phyloP scores from a whole-genome alignment of 2,113 vertebrate genomes.

The Hylia prasina region DNA sequence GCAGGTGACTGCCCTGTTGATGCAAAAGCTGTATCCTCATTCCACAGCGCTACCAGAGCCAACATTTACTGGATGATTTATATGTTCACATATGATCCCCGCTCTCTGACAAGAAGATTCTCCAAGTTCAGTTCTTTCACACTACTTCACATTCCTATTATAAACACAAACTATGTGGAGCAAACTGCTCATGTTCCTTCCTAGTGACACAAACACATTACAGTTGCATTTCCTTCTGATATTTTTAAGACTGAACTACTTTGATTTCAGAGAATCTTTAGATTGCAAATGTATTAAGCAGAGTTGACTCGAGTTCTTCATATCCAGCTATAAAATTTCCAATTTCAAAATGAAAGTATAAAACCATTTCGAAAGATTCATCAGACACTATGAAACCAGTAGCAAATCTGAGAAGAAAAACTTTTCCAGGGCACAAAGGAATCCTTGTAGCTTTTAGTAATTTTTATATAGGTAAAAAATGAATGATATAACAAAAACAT shows the following conservation, averaged over 20 bases:
- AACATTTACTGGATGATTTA: background rate
- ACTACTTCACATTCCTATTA: background rate
- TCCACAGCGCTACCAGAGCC: background rate
- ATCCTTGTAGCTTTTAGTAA: background rate
- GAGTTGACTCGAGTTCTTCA: background rate
- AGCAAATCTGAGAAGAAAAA: background rate
- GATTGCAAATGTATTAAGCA: background rate
- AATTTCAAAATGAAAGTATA: background rate
- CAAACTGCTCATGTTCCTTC: background rate
- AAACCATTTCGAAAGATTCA: background rate
- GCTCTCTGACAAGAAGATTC: background rate
- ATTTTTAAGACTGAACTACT: background rate
- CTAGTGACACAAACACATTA: fast-evolving
- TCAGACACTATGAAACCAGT: fast-evolving
- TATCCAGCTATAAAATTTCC: background rate
- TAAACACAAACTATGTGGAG: background rate
- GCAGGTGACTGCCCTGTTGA: background rate
- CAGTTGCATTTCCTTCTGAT: background rate
- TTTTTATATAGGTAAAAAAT: background rate
- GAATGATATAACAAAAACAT: background rate
- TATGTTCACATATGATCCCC: background rate
- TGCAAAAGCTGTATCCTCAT: background rate
- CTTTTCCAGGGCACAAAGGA: background rate
- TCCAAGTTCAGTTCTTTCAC: background rate
- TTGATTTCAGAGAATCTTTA: background rate